These are phyloP conservation scores for Argentina silus DNA, from an alignment of 2,797 vertebrate genomes.

Conservation along the genomic window DNA sequence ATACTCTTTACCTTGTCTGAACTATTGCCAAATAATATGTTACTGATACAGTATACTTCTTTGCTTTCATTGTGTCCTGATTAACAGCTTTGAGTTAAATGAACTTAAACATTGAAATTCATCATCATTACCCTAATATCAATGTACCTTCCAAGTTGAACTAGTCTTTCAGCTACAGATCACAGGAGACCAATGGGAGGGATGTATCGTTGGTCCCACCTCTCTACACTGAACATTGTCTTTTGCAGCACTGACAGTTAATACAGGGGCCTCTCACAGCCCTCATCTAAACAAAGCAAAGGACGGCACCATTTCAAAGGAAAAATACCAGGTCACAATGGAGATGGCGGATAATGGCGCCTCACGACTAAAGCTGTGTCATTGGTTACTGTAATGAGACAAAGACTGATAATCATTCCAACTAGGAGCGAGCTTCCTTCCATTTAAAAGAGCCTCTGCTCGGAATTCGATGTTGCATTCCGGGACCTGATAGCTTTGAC, in stretches of 20 bases:
- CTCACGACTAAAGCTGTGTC: conserved; percentile 52
- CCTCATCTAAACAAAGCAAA: conserved; percentile 66
- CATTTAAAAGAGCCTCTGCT: not conserved
- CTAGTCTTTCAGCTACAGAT: not conserved
- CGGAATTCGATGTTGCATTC: too few species aligned
- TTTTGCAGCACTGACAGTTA: conserved; percentile 59
- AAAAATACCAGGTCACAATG: conserved; percentile 75
- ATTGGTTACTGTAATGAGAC: conserved; percentile 15
- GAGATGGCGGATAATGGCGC: conserved; percentile 57
- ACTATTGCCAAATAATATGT: too few species aligned
- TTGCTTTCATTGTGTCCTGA: too few species aligned
- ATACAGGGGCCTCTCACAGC: conserved; percentile 68
- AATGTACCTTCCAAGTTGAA: too few species aligned
- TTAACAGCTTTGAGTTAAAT: too few species aligned
- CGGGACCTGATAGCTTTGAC: too few species aligned
- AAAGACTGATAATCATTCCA: conserved; percentile 16
- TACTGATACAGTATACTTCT: too few species aligned
- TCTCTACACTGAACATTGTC: conserved; percentile 40
- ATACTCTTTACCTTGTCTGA: too few species aligned
- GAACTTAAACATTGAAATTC: too few species aligned
- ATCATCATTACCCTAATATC: too few species aligned
- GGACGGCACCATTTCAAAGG: conserved; percentile 56
- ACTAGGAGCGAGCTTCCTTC: not conserved
- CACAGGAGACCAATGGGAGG: conserved; percentile 15
- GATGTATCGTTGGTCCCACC: conserved; percentile 4